Evolutionary conservation across 2,797 vertebrate genomes (phyloP), one percentile per base, ranked within the genome.

Genomic region (Geotrypetes seraphini): DNA sequence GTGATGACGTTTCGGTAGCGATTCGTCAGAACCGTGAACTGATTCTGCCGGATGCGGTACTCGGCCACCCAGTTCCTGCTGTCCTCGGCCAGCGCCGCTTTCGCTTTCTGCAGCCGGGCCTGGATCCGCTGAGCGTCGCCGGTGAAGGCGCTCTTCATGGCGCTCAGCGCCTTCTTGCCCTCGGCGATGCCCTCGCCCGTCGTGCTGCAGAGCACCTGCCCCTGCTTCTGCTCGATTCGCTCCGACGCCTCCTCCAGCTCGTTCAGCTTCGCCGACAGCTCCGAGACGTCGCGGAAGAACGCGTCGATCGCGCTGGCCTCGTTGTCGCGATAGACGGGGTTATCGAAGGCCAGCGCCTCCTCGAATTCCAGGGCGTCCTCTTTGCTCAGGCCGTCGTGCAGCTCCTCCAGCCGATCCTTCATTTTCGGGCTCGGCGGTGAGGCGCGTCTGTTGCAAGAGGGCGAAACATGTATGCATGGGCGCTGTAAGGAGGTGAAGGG

Each of bases 351-450:
- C 0, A 22, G 12, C 7, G 16, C 10, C 3, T 68, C 36, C 0
- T 60, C 51, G 10, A 35, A 22, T 3, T 64, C 53, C 3, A 18
- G 26, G 4, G 22, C 34, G 13, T 58, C 24, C 9, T 53, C 45
- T 3, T 57, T 39, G 2, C 31, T 35, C 1, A 7, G 23, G 10
- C 57, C 36, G 30, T 7, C 49, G 44, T 8, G 58, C 27, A 73
- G 43, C 46, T 77, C 74, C 1, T 63, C 66, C 39, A 78, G 47
- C 9, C 75, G 45, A 54, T 73, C 75, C 64, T 57, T 71, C 74
- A 73, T 71, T 34, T 53, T 65, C 31, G 1, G 0, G 15, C 4
- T 12, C 15, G 10, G 25, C n/a, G 4, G 7, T 35, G 34, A 19
- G 39, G 29, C 34, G 39, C 52, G 25, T 46, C 33, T 8, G 10